Conservation (phyloP, 2,797 vertebrate species). For the Tadarida brasiliensis region DNA sequence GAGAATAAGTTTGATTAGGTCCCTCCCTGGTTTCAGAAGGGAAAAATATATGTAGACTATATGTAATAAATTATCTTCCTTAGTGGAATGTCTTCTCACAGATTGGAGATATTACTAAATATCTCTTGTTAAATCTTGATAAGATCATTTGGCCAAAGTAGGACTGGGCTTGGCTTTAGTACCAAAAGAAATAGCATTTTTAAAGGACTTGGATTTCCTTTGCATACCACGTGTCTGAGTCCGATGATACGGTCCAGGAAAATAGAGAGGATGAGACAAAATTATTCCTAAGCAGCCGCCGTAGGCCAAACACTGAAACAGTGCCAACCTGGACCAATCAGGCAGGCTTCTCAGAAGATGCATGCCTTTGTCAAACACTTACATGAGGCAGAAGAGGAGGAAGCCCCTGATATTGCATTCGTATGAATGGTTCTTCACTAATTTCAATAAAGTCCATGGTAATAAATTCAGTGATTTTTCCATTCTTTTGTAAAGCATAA, state of each 20-base stretch:
- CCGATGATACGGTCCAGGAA: constrained; percentile 77
- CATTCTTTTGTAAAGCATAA: constrained; percentile 61
- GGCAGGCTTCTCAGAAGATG: constrained; percentile 76
- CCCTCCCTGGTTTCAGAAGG: constrained; percentile 27
- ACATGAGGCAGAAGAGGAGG: constrained; percentile 60
- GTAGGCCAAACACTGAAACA: constrained; percentile 83
- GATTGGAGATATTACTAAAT: constrained; percentile 75
- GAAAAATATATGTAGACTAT: constrained; percentile 21
- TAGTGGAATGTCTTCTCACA: constrained; percentile 57
- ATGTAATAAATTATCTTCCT: constrained; percentile 71
- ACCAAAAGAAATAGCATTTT: constrained; percentile 77
- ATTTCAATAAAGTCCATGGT: constrained; percentile 70
- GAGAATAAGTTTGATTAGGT: constrained; percentile 66
- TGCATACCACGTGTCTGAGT: constrained; percentile 77
- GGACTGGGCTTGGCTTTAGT: constrained; percentile 76
- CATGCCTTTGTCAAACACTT: constrained; percentile 77
- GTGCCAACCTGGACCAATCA: constrained; percentile 81
- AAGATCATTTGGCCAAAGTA: constrained; percentile 77
- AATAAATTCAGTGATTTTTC: constrained; percentile 63
- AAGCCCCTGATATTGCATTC: constrained; percentile 72
- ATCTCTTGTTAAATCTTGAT: constrained; percentile 82
- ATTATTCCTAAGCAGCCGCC: constrained; percentile 80
- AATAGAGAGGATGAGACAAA: constrained; percentile 81
- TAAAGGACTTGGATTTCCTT: constrained; percentile 81
- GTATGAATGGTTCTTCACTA: constrained; percentile 61